phyloP scores from a whole-genome alignment of 2,113 vertebrate species.

The Labrus mixtus region DNA sequence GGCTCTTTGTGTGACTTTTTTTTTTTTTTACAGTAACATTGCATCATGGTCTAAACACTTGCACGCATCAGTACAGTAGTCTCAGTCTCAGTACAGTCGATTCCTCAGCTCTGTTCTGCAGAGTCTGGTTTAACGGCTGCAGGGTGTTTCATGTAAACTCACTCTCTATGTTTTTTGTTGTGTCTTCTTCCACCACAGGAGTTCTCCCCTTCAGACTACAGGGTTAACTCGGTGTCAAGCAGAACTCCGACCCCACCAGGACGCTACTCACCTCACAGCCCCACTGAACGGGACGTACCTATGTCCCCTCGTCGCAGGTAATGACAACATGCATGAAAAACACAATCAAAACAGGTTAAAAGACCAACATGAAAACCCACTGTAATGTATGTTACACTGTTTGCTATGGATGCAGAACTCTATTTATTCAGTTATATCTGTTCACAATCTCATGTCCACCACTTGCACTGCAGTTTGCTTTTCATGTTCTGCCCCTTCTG shows the following conservation, averaged over 20 bases:
- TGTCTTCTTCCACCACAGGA: conserved; percentile 70
- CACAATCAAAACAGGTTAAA: too few species aligned
- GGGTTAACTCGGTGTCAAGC: conserved; percentile 80
- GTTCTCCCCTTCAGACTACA: conserved; percentile 75
- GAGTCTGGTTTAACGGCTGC: conserved; percentile 13
- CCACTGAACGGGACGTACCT: conserved; percentile 76
- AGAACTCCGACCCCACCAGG: conserved; percentile 85
- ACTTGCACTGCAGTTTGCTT: conserved; percentile 25
- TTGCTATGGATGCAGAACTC: background rate
- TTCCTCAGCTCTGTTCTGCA: conserved; percentile 2
- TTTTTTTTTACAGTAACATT: conserved; percentile 20
- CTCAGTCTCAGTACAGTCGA: conserved; percentile 23
- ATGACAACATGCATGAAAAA: background rate
- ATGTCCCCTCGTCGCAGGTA: conserved; percentile 83
- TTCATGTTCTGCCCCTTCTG: conserved; percentile 29
- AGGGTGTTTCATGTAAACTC: conserved; percentile 13
- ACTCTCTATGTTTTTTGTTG: background rate
- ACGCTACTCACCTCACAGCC: conserved; percentile 81
- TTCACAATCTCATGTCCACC: conserved; percentile 19
- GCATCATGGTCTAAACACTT: conserved; percentile 39
- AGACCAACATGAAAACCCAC: too few species aligned
- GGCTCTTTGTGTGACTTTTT: conserved; percentile 22
- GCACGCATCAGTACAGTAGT: too few species aligned
- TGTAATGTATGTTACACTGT: background rate
- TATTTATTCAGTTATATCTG: too few species aligned